Evolutionary conservation across 2,797 vertebrate species (phyloP).

Genomic region (Danio jaintianensis): DNA sequence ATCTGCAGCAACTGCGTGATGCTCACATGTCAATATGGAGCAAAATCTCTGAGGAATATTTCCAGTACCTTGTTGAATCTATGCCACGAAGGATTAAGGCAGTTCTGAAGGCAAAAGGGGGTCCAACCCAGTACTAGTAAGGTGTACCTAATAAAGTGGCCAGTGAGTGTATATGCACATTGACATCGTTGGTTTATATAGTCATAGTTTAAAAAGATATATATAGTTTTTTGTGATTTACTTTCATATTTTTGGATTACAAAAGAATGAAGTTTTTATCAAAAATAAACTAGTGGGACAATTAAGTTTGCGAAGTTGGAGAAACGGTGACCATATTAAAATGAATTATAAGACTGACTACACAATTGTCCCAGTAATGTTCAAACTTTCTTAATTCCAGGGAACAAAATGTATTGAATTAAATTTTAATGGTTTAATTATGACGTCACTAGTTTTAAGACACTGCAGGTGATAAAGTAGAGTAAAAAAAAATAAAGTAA

Average conservation of each 20-base stretch:
- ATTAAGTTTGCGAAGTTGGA: neutral
- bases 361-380: neutral
- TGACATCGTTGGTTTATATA: neutral
- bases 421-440: slow-evolving; percentile 2
- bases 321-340: neutral
- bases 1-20: too few species aligned
- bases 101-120: too few species aligned
- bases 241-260: neutral
- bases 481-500: too few species aligned
- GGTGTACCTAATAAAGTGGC: too few species aligned
- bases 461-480: too few species aligned
- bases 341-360: neutral
- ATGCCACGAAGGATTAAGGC: too few species aligned
- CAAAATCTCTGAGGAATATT: too few species aligned
- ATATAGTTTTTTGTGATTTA: neutral
- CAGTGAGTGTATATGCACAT: too few species aligned
- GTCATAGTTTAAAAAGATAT: neutral
- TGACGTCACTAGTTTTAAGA: neutral
- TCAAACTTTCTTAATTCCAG: slow-evolving; percentile 5
- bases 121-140: too few species aligned
- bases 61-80: too few species aligned
- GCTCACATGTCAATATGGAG: too few species aligned
- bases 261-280: neutral
- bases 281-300: neutral
- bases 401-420: neutral